Evolutionary conservation across 2,888 invertebrate genomes (phyloP).

Genomic region (Hemistola chrysoprasaria): DNA sequence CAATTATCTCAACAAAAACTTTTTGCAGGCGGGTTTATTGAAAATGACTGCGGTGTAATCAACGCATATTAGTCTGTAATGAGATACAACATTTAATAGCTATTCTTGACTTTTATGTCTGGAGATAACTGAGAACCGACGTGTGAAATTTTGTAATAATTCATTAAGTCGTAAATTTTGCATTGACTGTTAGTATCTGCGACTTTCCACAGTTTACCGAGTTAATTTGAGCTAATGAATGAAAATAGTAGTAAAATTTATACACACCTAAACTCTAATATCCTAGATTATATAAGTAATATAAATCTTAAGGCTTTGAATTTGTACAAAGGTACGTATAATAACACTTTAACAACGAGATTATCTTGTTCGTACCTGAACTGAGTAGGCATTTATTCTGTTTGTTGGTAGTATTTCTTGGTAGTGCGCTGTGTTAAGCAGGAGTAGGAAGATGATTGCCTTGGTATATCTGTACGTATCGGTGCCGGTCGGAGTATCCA

Average conservation of each 20-base stretch:
- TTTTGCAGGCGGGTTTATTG: neutral
- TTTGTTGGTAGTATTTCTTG: conserved; percentile 28
- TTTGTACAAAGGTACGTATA: too few species aligned
- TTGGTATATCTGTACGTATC: too few species aligned
- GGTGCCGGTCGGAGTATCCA: conserved; percentile 44
- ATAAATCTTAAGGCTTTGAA: conserved; percentile 39
- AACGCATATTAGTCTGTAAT: neutral
- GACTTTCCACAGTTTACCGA: conserved; percentile 17
- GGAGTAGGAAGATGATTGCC: too few species aligned
- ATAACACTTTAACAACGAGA: conserved; percentile 37
- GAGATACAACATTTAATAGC: conserved; percentile 11
- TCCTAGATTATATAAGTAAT: too few species aligned
- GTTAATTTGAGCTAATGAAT: conserved; percentile 12
- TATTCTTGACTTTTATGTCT: conserved; percentile 13
- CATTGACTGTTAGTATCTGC: conserved; percentile 10
- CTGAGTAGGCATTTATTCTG: conserved; percentile 38
- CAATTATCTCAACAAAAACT: too few species aligned
- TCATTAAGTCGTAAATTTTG: conserved; percentile 15
- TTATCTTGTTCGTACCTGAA: conserved; percentile 35
- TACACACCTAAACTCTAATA: too few species aligned
- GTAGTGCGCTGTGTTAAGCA: conserved; percentile 34
- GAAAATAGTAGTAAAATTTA: conserved; percentile 21
- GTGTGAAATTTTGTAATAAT: conserved; percentile 18
- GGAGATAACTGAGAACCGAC: conserved; percentile 8
- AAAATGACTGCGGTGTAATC: conserved; percentile 5